Evolutionary conservation across 2,797 vertebrate species (phyloP).

Genomic region (Hoplostethus mediterraneus): DNA sequence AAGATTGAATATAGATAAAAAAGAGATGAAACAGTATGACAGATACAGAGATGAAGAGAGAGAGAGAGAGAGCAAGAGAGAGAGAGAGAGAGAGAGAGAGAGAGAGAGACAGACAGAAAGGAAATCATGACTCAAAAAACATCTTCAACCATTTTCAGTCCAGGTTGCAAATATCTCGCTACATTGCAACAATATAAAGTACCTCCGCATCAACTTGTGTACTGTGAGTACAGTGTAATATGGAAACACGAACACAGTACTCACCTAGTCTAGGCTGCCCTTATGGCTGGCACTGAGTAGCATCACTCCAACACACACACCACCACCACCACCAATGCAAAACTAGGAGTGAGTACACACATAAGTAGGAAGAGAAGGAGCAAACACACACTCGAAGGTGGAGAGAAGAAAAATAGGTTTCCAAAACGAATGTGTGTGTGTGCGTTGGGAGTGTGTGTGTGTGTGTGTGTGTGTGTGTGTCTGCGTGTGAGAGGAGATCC

Average conservation of each 20-base stretch:
- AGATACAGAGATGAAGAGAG: neutral
- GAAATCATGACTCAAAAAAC: conserved; percentile 1
- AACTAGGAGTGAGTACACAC: conserved; percentile 62
- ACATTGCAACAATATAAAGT: conserved; percentile 14
- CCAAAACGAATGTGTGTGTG: conserved; percentile 53
- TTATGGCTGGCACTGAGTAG: conserved; percentile 73
- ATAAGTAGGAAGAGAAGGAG: conserved; percentile 58
- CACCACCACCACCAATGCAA: conserved; percentile 52
- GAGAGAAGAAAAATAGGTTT: conserved; percentile 44
- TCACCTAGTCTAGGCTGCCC: conserved; percentile 81
- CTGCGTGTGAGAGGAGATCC: conserved; percentile 64
- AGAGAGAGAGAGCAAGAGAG: neutral
- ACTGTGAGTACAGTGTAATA: conserved; percentile 25
- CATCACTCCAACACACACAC: conserved; percentile 75
- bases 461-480: conserved; percentile 24
- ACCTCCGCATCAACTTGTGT: conserved; percentile 22
- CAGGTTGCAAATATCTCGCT: conserved; percentile 18
- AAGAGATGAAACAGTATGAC: neutral
- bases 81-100: neutral
- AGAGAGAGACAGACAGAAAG: neutral
- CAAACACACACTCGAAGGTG: conserved; percentile 33
- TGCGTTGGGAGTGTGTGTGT: conserved; percentile 23
- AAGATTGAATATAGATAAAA: neutral
- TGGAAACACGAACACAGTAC: conserved; percentile 66
- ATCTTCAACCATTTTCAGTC: conserved; percentile 7